Percentiles rank a stretch among this genome's conserved stretches.
These are phyloP conservation scores for Aplochiton taeniatus DNA, from an alignment of 2,797 vertebrate genomes.

Conservation along the genomic window DNA sequence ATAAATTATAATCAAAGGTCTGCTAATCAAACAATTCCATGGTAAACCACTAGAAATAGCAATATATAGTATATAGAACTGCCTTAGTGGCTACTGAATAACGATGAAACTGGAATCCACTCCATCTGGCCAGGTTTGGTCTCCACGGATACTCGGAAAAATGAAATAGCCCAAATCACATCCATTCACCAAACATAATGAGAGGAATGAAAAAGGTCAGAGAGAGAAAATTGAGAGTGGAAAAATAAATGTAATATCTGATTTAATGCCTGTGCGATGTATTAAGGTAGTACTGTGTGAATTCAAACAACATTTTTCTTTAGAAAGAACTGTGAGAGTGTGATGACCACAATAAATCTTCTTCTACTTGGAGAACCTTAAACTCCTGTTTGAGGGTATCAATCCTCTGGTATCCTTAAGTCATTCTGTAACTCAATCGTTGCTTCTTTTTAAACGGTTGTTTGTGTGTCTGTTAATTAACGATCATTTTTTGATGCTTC, in stretches of 20 bases:
- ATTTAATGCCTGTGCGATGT: too few relatives aligned
- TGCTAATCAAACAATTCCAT: conserved; percentile 29
- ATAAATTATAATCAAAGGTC: conserved; percentile 12
- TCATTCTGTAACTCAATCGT: too few relatives aligned
- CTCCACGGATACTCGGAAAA: conserved; percentile 15
- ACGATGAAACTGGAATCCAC: conserved; percentile 24
- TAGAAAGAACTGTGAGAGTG: too few relatives aligned
- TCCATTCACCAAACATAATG: conserved; percentile 24
- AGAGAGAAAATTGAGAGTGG: neutral
- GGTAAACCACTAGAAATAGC: neutral
- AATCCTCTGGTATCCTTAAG: too few relatives aligned
- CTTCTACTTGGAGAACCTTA: too few relatives aligned
- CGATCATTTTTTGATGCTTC: too few relatives aligned
- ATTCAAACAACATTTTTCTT: too few relatives aligned
- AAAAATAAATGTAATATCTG: neutral
- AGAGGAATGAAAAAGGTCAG: conserved; percentile 15
- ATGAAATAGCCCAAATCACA: conserved; percentile 35
- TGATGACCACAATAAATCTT: too few relatives aligned
- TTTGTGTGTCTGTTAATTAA: too few relatives aligned
- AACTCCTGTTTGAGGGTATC: too few relatives aligned
- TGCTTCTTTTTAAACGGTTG: too few relatives aligned
- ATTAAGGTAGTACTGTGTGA: too few relatives aligned
- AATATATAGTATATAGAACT: conserved; percentile 30
- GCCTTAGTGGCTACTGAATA: conserved; percentile 34
- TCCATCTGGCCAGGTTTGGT: conserved; percentile 18